Conservation (phyloP, 2,888 invertebrate species). For the Machimus rusticus region DNA sequence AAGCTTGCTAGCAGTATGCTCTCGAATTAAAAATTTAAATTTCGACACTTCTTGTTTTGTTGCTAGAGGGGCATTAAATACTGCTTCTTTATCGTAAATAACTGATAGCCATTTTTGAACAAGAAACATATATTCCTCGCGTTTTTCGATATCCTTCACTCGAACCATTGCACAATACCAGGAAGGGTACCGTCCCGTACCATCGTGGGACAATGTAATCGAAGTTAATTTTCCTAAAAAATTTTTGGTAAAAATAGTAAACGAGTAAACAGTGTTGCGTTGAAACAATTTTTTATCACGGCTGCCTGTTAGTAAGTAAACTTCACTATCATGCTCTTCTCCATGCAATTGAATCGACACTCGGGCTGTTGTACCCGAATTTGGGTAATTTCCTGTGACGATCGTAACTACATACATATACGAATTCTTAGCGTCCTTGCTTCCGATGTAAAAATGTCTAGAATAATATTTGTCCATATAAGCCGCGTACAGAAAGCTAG, state of each 20-base stretch:
- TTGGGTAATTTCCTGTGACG: conserved; percentile 50
- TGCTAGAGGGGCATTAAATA: not conserved
- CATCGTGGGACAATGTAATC: conserved; percentile 49
- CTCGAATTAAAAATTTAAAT: conserved; percentile 26
- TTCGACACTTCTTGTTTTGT: conserved; percentile 11
- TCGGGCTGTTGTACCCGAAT: conserved; percentile 51
- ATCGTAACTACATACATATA: conserved; percentile 49
- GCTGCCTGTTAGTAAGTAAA: conserved; percentile 33
- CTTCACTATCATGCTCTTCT: not conserved
- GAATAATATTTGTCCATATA: conserved; percentile 19
- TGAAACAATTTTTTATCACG: not conserved
- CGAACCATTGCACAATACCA: conserved; percentile 53
- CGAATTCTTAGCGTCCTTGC: not conserved
- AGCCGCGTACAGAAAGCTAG: conserved; percentile 10
- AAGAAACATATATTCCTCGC: conserved; percentile 47
- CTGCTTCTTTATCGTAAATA: conserved; percentile 12
- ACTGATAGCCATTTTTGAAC: conserved; percentile 50
- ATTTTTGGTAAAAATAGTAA: conserved; percentile 8
- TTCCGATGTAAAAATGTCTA: not conserved
- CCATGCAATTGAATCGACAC: conserved; percentile 50
- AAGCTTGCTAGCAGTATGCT: conserved; percentile 19
- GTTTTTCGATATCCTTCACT: conserved; percentile 46
- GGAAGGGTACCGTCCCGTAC: conserved; percentile 52
- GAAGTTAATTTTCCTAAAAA: conserved; percentile 44
- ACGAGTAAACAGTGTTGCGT: conserved; percentile 23